A percentile compares a stretch with the other conserved stretches of the same genome.
These are phyloP conservation scores for Dromococcyx pavoninus DNA, from an alignment of 2,797 vertebrate genomes.

Conservation along the genomic window DNA sequence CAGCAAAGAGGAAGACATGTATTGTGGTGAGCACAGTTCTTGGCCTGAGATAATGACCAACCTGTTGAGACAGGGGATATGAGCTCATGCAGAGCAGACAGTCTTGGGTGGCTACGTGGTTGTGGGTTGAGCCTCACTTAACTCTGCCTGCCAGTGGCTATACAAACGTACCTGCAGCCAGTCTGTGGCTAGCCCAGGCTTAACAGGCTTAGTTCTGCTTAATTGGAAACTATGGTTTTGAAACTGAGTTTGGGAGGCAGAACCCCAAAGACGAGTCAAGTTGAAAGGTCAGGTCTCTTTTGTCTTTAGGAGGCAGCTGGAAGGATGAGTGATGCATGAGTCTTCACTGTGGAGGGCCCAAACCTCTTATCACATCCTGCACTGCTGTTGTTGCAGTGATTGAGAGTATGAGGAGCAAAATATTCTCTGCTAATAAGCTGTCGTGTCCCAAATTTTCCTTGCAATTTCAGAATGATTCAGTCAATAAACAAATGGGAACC, in stretches of 20 bases:
- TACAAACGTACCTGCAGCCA: neutral
- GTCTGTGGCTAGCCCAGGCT: accelerated
- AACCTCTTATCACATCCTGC: neutral
- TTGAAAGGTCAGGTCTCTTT: neutral
- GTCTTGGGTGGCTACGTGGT: accelerated
- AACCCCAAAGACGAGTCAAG: neutral
- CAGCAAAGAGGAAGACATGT: accelerated
- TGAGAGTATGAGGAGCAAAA: neutral
- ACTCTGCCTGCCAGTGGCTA: neutral
- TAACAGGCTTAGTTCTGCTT: neutral
- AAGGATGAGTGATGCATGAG: neutral
- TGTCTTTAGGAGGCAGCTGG: neutral
- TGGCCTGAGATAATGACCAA: neutral
- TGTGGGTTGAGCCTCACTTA: neutral
- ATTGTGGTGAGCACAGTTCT: neutral
- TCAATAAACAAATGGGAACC: neutral
- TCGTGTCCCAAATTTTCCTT: neutral
- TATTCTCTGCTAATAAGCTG: neutral
- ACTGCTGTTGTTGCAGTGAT: neutral
- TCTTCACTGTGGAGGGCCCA: neutral
- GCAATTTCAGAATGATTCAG: neutral
- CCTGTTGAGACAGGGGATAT: neutral
- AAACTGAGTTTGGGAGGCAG: neutral
- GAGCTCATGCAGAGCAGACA: neutral
- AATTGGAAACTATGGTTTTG: neutral